These are phyloP conservation scores for Spondyliosoma cantharus DNA, from an alignment of 2,797 vertebrate genomes.

Conservation along the genomic window DNA sequence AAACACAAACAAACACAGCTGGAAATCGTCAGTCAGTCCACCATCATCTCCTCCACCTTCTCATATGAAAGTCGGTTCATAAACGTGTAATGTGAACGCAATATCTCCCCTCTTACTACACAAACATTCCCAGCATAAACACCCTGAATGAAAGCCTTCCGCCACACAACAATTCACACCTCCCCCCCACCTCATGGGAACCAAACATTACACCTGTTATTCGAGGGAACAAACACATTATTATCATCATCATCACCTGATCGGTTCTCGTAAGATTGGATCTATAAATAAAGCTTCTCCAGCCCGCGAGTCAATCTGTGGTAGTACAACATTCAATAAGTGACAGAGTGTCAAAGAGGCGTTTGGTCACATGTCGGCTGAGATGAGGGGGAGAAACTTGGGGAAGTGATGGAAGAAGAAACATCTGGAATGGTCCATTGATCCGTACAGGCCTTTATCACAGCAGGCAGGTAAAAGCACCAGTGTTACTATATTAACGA, in stretches of 20 bases:
- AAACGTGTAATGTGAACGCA: no score
- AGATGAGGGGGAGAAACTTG: background rate
- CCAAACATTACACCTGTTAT: conserved; percentile 23
- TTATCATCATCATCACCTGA: conserved; percentile 50
- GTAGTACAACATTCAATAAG: background rate
- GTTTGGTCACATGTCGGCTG: background rate
- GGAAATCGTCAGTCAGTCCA: no score
- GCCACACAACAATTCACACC: conserved; percentile 25
- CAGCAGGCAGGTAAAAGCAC: background rate
- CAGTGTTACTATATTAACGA: background rate
- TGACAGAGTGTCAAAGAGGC: conserved; percentile 1
- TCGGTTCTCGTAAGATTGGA: conserved; percentile 2
- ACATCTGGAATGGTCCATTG: background rate
- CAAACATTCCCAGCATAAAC: conserved; percentile 15
- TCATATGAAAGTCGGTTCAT: no score
- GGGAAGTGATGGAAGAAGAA: background rate
- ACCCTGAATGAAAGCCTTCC: conserved; percentile 12
- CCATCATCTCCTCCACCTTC: no score
- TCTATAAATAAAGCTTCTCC: conserved; percentile 32
- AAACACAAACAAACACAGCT: no score
- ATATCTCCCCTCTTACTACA: background rate
- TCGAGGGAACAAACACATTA: conserved; percentile 30
- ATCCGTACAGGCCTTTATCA: background rate
- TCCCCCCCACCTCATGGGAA: background rate
- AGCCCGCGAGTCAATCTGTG: background rate